phyloP scores from a whole-genome alignment of 37 sponge, comb jelly and placozoan genomes.

The Crambe crambe region DNA sequence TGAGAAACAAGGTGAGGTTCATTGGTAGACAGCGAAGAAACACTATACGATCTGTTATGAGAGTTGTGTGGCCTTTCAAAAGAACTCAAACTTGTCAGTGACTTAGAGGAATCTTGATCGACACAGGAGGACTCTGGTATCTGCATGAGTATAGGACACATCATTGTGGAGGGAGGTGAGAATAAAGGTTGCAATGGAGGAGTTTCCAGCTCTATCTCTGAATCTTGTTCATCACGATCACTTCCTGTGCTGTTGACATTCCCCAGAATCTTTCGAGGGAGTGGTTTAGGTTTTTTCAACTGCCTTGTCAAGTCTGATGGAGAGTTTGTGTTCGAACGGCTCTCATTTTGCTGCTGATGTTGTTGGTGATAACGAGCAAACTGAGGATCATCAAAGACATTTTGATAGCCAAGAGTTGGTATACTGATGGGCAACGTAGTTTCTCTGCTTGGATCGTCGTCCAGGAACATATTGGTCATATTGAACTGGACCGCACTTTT shows the following conservation, averaged over 20 bases:
- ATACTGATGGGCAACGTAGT: background rate
- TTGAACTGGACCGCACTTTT: background rate
- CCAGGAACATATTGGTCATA: background rate
- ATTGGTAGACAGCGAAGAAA: background rate
- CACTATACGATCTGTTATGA: background rate
- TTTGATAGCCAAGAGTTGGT: slow-evolving; percentile 3
- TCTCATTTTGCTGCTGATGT: background rate
- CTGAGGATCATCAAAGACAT: slow-evolving; percentile 21
- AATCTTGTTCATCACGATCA: too few relatives aligned
- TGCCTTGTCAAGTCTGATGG: background rate
- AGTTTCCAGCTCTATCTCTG: background rate
- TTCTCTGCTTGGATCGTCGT: background rate
- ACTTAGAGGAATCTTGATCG: background rate
- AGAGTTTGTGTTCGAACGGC: background rate
- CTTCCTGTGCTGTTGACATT: background rate
- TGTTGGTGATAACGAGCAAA: slow-evolving; percentile 6
- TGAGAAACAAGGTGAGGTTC: too few relatives aligned
- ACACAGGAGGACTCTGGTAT: background rate
- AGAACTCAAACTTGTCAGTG: background rate
- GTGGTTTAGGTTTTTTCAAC: slow-evolving; percentile 14
- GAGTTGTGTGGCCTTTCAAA: background rate
- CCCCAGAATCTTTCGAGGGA: background rate
- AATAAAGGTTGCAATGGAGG: background rate
- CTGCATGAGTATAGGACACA: background rate
- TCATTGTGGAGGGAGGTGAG: background rate